A percentile compares a stretch with the other conserved stretches of the same genome.
These are phyloP conservation scores for Oreotragus oreotragus DNA, from an alignment of 2,113 vertebrate genomes.

Conservation along the genomic window DNA sequence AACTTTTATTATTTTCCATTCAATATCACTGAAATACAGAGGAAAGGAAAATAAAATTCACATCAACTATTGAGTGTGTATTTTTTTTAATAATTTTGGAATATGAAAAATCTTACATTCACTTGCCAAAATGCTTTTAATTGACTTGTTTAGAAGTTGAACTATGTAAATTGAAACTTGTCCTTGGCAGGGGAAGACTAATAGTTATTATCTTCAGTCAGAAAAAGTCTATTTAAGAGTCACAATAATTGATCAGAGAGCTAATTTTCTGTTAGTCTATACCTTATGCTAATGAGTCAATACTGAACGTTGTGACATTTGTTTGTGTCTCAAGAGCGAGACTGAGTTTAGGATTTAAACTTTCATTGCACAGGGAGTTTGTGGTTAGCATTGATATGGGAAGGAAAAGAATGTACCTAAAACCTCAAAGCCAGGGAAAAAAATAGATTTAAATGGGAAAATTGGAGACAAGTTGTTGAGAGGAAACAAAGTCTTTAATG, in stretches of 20 bases:
- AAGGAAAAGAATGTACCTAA: background rate
- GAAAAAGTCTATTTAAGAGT: background rate
- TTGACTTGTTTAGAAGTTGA: constrained; percentile 32
- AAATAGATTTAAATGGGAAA: constrained; percentile 41
- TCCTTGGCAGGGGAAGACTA: background rate
- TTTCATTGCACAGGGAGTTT: background rate
- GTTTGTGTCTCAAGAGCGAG: background rate
- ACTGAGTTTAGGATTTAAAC: background rate
- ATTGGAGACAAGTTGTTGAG: constrained; percentile 42
- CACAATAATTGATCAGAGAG: background rate
- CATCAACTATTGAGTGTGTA: background rate
- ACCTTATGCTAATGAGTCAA: background rate
- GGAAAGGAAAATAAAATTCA: background rate
- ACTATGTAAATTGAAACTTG: background rate
- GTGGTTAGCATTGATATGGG: background rate
- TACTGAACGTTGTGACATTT: background rate
- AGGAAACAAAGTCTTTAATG: constrained; percentile 65
- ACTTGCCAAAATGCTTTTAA: background rate
- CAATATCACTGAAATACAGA: background rate
- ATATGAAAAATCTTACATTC: background rate
- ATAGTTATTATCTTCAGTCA: constrained; percentile 31
- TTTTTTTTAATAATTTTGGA: background rate
- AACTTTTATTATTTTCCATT: background rate
- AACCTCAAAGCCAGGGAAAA: constrained; percentile 24
- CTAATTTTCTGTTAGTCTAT: background rate